These are phyloP conservation scores for Stercorarius parasiticus DNA, from an alignment of 2,113 vertebrate species.

Conservation along the genomic window DNA sequence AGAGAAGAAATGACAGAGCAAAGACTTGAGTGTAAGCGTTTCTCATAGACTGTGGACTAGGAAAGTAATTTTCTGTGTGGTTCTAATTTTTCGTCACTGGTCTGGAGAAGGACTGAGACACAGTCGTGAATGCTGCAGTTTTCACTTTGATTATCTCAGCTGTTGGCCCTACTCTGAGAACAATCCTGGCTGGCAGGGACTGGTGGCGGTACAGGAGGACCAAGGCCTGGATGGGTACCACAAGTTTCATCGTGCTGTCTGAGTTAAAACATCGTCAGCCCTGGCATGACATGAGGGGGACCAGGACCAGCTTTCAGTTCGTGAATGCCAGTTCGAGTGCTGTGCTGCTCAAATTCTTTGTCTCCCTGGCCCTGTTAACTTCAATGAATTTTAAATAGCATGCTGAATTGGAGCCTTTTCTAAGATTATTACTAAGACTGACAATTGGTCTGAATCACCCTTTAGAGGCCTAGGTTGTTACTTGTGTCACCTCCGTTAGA, in stretches of 20 bases:
- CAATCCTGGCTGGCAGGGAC: not conserved
- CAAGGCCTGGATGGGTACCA: not conserved
- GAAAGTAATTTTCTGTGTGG: not conserved
- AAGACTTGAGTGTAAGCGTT: not conserved
- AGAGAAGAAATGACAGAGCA: not conserved
- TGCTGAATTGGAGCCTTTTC: not conserved
- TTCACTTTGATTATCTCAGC: not conserved
- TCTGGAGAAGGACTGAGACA: not conserved
- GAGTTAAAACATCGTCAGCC: not conserved
- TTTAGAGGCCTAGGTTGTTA: not conserved
- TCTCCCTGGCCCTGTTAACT: not conserved
- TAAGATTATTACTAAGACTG: not conserved
- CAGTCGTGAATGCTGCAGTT: not conserved
- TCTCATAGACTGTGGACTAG: not conserved
- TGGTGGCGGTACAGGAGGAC: not conserved
- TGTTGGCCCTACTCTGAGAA: not conserved
- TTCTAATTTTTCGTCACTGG: not conserved
- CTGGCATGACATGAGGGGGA: too few species aligned
- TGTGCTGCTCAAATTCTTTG: not conserved
- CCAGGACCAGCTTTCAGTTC: not conserved
- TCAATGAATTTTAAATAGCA: not conserved
- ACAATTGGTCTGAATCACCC: not conserved
- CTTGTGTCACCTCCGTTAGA: not conserved
- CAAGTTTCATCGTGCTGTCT: accelerated
- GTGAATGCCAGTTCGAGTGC: not conserved